Evolutionary conservation across 2,888 invertebrate genomes (phyloP).

Genomic region (Orgyia antiqua): DNA sequence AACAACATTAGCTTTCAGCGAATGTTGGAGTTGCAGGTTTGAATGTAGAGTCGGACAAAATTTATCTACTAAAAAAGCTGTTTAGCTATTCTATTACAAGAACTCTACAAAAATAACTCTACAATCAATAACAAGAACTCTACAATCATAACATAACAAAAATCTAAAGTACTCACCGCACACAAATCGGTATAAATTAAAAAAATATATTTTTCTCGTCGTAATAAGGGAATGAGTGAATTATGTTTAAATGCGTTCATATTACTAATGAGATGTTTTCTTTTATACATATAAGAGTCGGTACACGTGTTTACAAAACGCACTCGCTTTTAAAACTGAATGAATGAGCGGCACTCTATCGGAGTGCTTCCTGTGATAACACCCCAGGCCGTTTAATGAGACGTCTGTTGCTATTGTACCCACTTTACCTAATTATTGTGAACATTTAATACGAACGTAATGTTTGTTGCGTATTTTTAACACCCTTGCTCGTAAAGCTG

Average conservation of each 20-base stretch:
- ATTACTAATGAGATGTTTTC: slow-evolving; percentile 12
- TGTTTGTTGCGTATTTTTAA: slow-evolving; percentile 21
- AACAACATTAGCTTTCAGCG: too few relatives aligned
- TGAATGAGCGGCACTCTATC: slow-evolving; percentile 49
- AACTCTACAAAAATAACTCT: too few relatives aligned
- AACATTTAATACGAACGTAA: slow-evolving; percentile 23
- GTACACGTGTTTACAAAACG: slow-evolving; percentile 49
- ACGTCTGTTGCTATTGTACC: slow-evolving; percentile 29
- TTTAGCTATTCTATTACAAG: too few relatives aligned
- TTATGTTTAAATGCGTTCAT: slow-evolving; percentile 11
- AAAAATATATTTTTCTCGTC: slow-evolving; percentile 16
- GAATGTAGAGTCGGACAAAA: too few relatives aligned
- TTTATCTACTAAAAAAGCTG: too few relatives aligned
- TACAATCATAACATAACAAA: slow-evolving; percentile 13
- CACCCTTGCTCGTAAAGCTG: too few relatives aligned
- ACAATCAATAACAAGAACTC: too few relatives aligned
- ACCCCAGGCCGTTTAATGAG: slow-evolving; percentile 36
- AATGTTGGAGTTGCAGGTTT: too few relatives aligned
- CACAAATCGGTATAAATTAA: slow-evolving; percentile 24
- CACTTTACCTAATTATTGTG: slow-evolving; percentile 30
- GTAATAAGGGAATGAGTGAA: slow-evolving; percentile 17
- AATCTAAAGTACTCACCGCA: slow-evolving; percentile 18
- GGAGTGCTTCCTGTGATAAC: slow-evolving; percentile 48
- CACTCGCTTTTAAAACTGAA: slow-evolving; percentile 57
- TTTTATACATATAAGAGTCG: slow-evolving; percentile 10